These are phyloP conservation scores for Volucella bombylans DNA, from an alignment of 2,888 invertebrate genomes.

Conservation along the genomic window DNA sequence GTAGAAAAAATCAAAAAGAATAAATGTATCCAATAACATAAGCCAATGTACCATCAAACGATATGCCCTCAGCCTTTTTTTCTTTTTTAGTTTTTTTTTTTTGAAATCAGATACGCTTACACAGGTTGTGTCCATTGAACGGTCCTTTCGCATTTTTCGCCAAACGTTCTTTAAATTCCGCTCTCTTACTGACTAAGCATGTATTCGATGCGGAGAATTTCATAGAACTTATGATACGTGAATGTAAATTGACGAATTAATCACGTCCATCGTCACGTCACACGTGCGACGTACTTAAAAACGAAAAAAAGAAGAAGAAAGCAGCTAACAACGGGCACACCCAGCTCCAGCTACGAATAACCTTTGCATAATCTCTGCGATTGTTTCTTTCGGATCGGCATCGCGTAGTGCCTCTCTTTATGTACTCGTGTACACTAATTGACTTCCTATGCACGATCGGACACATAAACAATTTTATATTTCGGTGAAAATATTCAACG, in stretches of 20 bases:
- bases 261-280: constrained; percentile 61
- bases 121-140: constrained; percentile 58
- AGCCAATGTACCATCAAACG: constrained; percentile 5
- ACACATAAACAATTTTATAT: constrained; percentile 26
- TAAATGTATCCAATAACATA: constrained; percentile 59
- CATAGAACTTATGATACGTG: constrained; percentile 66
- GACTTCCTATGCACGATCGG: constrained; percentile 67
- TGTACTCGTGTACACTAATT: constrained; percentile 36
- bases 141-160: constrained; percentile 62
- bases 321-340: constrained; percentile 25
- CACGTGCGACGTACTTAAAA: constrained; percentile 21
- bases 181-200: constrained; percentile 2
- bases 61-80: constrained; percentile 10
- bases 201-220: constrained; percentile 26
- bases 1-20: not conserved
- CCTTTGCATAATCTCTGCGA: constrained; percentile 70
- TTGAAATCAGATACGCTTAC: constrained; percentile 64
- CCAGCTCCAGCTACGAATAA: constrained; percentile 18
- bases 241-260: constrained; percentile 70
- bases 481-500: constrained; percentile 35
- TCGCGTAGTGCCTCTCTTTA: constrained; percentile 28
- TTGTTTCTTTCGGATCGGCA: constrained; percentile 24
- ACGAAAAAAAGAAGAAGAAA: too few relatives aligned
- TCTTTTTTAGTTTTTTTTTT: too few relatives aligned
- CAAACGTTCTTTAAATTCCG: constrained; percentile 58